Percentiles rank a stretch among this genome's conserved stretches.
phyloP scores from a whole-genome alignment of 2,113 vertebrate species.

The Acanthochromis polyacanthus region DNA sequence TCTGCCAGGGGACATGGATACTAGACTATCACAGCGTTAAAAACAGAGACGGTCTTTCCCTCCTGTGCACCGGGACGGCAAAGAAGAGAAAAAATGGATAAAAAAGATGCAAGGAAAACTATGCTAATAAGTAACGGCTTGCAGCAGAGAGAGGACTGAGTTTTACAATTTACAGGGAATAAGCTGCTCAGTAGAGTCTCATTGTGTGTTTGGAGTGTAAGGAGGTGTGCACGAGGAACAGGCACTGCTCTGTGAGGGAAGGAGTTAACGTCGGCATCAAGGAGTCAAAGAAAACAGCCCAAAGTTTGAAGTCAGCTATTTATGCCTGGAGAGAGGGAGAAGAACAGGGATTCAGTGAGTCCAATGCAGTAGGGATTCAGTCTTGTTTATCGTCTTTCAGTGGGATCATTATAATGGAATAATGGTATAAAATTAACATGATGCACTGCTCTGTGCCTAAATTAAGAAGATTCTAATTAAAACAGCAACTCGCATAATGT shows the following conservation, averaged over 20 bases:
- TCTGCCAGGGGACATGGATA: constrained; percentile 52
- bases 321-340: neutral
- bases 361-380: constrained; percentile 13
- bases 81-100: constrained; percentile 1
- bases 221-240: constrained; percentile 47
- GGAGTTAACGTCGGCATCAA: constrained; percentile 33
- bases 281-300: constrained; percentile 40
- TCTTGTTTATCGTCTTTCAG: constrained; percentile 35
- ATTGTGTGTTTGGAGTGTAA: constrained; percentile 37
- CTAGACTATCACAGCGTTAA: constrained; percentile 38
- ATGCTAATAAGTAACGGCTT: constrained; percentile 18
- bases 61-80: constrained; percentile 8
- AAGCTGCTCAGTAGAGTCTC: constrained; percentile 24
- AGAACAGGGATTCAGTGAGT: neutral
- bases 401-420: constrained; percentile 34
- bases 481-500: constrained; percentile 29
- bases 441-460: neutral
- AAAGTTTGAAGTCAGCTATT: constrained; percentile 17
- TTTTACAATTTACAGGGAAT: constrained; percentile 9
- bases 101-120: constrained; percentile 11
- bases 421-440: constrained; percentile 30
- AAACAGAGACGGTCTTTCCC: constrained; percentile 19
- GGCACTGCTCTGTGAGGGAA: constrained; percentile 19
- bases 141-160: neutral
- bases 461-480: constrained; percentile 31